These are phyloP conservation scores for Eulemur coronatus DNA, from an alignment of 2,797 vertebrate species.

Conservation along the genomic window DNA sequence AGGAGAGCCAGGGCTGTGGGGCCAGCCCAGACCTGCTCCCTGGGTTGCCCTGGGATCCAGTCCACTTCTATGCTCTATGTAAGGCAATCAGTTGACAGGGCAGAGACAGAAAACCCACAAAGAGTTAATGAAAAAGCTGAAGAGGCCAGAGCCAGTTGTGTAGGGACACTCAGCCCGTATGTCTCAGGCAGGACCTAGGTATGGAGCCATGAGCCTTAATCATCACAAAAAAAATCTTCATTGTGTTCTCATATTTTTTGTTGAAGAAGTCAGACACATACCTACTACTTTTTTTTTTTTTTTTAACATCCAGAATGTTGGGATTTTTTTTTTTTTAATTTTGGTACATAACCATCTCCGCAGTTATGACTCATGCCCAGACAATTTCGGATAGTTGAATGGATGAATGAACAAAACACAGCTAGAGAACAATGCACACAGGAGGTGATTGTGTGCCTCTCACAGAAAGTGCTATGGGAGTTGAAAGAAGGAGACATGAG, in stretches of 20 bases:
- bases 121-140: not conserved
- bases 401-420: conserved; percentile 8
- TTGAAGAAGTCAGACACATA: not conserved
- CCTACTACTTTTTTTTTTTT: not conserved
- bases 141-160: not conserved
- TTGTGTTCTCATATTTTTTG: not conserved
- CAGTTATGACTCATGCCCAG: conserved; percentile 64
- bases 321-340: not conserved
- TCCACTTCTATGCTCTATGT: not conserved
- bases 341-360: conserved; percentile 23
- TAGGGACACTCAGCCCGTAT: accelerated
- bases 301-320: not conserved
- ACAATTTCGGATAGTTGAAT: conserved; percentile 20
- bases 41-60: not conserved
- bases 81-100: not conserved
- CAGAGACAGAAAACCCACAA: not conserved
- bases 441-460: conserved; percentile 11
- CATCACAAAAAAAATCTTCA: not conserved
- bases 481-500: not conserved
- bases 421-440: conserved; percentile 63
- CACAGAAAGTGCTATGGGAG: not conserved
- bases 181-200: not conserved
- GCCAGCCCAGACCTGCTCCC: not conserved
- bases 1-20: not conserved
- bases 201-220: not conserved